Base-by-base conservation (phyloP, 37 sponge, comb jelly and placozoan genomes). In the Tethya wilhelma region DNA sequence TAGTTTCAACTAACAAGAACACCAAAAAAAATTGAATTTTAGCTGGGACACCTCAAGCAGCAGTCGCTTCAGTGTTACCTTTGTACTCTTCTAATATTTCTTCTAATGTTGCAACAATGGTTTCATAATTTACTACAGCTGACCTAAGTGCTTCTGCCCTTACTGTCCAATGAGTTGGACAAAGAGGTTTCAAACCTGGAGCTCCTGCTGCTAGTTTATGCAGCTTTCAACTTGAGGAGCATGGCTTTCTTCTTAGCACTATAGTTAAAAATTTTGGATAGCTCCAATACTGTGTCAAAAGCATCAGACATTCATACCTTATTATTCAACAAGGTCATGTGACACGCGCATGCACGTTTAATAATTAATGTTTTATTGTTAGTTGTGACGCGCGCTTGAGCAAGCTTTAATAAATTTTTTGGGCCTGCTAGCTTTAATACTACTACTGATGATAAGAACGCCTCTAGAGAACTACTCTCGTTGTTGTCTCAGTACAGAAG, bases 11-110 rank as follows among this genome's bases (percentile, higher is more conserved):
- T 49, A 9, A 9, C 9, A 64, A 64, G 9, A 64, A 11, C 9
- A 64, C 9, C 30, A 12, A 19, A 64, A 64, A 64, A 31, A 11
- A 22, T 19, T 64, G 20, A 11, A 64, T 64, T 30, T 9, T 64
- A 23, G 65, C n/a, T 23, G 17, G 17, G 22, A 64, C 65, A 23
- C 65, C 65, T 30, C 65, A 22, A 19, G 65, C 30, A 30, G 20
- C 9, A 64, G 22, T 23, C 17, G 65, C 65, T 64, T 64, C 65
- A 64, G n/a, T 23, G 17, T 64, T 64, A 31, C 65, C 65, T 30
- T 64, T 64, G 33, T 64, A 64, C 65, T 64, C 65, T 64, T 64
- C 65, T 23, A 64, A 23, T 23, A 64, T 64, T 64, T 64, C 65
- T 31, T 64, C 65, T 23, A 64, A 19, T 30, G 17, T 11, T 64